Evolutionary conservation across 2,888 invertebrate genomes (phyloP).

Genomic region (Epirrhoe tristata): DNA sequence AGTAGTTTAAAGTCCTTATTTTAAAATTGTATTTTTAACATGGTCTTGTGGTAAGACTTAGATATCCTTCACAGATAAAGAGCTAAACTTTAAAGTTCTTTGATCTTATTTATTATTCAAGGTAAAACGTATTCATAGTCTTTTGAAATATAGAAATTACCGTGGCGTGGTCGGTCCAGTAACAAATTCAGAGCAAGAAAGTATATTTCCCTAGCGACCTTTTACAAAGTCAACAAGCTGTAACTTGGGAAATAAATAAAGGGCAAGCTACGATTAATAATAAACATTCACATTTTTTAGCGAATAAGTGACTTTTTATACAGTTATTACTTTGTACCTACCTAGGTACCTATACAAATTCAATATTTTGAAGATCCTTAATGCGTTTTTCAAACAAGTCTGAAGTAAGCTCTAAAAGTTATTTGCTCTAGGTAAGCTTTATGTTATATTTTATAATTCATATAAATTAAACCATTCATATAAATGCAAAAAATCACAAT

Average conservation of each 20-base stretch:
- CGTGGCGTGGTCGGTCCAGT: constrained; percentile 65
- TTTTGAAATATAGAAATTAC: constrained; percentile 51
- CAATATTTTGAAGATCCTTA: background rate
- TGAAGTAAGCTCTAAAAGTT: background rate
- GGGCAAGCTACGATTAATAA: constrained; percentile 74
- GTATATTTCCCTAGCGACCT: constrained; percentile 79
- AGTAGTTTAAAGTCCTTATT: no score
- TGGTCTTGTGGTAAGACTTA: constrained; percentile 7
- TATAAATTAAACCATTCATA: background rate
- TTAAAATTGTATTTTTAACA: no score
- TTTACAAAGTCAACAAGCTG: constrained; percentile 82
- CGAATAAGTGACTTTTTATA: constrained; percentile 42
- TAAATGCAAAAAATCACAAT: constrained; percentile 1
- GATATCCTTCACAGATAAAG: constrained; percentile 24
- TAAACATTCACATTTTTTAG: constrained; percentile 58
- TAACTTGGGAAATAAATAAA: constrained; percentile 80
- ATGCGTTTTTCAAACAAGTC: background rate
- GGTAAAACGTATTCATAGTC: constrained; percentile 41
- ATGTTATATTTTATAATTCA: background rate
- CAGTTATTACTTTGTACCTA: background rate
- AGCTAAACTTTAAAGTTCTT: constrained; percentile 30
- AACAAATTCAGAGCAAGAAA: constrained; percentile 73
- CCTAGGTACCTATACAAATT: background rate
- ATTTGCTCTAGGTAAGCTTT: background rate
- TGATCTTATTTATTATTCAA: constrained; percentile 41